A percentile compares a stretch with the other conserved stretches of the same genome.
Conservation (phyloP, 2,888 invertebrate species). For the Muscina levida region DNA sequence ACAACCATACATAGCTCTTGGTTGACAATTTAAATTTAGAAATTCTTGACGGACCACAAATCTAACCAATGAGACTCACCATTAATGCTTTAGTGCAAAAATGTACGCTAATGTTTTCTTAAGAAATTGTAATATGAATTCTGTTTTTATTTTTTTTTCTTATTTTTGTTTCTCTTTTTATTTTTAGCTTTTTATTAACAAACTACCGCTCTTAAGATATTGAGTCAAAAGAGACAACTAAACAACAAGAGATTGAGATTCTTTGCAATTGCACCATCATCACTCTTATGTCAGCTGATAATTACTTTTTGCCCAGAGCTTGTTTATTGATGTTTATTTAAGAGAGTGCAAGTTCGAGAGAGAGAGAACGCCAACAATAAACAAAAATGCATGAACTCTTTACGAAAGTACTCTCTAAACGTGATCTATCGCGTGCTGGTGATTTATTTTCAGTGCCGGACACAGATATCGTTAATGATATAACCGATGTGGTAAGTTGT, state of each 20-base stretch:
- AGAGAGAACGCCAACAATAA: not conserved
- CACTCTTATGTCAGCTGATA: not conserved
- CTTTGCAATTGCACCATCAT: not conserved
- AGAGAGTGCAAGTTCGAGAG: constrained; percentile 30
- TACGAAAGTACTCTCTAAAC: constrained; percentile 92
- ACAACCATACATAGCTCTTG: not conserved
- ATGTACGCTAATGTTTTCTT: constrained; percentile 40
- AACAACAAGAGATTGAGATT: no score
- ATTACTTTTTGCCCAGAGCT: not conserved
- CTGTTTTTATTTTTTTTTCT: constrained; percentile 28
- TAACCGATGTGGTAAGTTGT: constrained; percentile 89
- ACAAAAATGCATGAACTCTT: constrained; percentile 93
- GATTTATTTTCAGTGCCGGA: constrained; percentile 94
- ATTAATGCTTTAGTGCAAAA: constrained; percentile 35
- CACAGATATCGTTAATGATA: constrained; percentile 90
- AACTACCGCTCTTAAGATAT: constrained; percentile 37
- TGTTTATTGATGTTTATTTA: not conserved
- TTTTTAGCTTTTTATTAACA: no score
- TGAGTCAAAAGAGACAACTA: not conserved
- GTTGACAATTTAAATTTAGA: constrained; percentile 20
- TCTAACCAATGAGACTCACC: not conserved
- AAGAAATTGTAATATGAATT: constrained; percentile 35
- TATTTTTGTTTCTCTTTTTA: constrained; percentile 26
- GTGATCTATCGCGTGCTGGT: constrained; percentile 94
- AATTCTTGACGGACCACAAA: constrained; percentile 3